phyloP scores from a whole-genome alignment of 2,797 vertebrate genomes.

The Vipera ursinii region DNA sequence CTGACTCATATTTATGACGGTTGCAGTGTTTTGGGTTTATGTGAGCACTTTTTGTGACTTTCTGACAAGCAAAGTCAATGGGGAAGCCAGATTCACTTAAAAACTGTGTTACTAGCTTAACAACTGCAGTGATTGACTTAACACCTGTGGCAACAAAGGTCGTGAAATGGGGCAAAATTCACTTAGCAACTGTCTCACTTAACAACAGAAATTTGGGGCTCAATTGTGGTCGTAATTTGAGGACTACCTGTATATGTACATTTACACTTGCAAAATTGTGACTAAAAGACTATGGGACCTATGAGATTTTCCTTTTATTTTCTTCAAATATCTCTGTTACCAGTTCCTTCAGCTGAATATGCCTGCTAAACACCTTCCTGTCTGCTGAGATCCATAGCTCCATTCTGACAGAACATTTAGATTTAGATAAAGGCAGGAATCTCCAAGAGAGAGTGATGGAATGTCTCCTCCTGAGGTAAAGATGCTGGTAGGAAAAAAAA shows the following conservation, averaged over 20 bases:
- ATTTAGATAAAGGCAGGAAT: too few relatives aligned
- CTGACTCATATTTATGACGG: neutral
- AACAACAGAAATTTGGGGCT: neutral
- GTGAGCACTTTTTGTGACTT: neutral
- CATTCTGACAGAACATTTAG: neutral
- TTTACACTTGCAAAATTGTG: neutral
- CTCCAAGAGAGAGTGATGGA: neutral
- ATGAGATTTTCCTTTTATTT: neutral
- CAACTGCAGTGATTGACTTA: neutral
- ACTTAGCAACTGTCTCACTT: neutral
- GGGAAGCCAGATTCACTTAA: neutral
- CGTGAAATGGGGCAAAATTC: neutral
- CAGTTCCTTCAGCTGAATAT: neutral
- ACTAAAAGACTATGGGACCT: neutral
- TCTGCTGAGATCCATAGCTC: neutral
- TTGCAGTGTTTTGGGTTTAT: neutral
- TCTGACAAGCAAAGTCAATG: neutral
- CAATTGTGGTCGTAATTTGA: neutral
- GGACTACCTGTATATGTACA: neutral
- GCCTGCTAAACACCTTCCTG: neutral
- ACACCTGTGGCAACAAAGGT: neutral
- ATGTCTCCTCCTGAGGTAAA: neutral
- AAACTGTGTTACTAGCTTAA: neutral
- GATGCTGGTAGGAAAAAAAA: neutral
- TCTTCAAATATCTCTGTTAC: neutral